These are phyloP conservation scores for Periplaneta americana DNA, from an alignment of 1,140 invertebrate species.

Conservation along the genomic window DNA sequence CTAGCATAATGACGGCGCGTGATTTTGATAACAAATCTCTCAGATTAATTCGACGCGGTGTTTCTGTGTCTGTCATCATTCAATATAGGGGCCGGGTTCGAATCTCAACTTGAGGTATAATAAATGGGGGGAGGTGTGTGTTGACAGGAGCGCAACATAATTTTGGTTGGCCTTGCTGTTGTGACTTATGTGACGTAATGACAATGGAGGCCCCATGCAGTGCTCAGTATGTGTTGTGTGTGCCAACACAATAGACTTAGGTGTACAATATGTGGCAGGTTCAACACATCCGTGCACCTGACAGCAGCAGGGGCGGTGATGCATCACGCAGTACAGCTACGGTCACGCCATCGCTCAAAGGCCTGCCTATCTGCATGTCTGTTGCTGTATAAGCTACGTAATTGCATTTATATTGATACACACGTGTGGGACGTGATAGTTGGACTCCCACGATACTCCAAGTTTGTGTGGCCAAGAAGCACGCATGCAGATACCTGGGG, in stretches of 20 bases:
- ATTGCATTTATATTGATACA: background rate
- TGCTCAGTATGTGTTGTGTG: background rate
- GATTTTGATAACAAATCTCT: background rate
- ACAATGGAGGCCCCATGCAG: background rate
- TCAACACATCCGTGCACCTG: constrained; percentile 9
- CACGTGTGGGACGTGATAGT: background rate
- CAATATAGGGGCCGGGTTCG: background rate
- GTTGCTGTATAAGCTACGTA: background rate
- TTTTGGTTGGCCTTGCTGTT: background rate
- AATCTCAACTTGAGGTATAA: background rate
- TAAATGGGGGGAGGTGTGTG: background rate
- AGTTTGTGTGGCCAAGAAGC: background rate
- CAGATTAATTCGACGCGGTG: background rate
- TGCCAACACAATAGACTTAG: background rate
- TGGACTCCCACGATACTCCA: background rate
- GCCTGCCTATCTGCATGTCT: background rate
- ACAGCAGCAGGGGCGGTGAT: constrained; percentile 11
- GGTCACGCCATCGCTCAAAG: background rate
- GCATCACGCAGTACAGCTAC: background rate
- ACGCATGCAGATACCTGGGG: background rate
- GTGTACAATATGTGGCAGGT: constrained; percentile 10
- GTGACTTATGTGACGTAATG: background rate
- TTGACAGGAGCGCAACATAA: background rate
- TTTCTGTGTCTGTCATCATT: background rate
- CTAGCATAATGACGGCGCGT: background rate